phyloP scores from a whole-genome alignment of 1,140 invertebrate genomes.

The Dryas iulia region DNA sequence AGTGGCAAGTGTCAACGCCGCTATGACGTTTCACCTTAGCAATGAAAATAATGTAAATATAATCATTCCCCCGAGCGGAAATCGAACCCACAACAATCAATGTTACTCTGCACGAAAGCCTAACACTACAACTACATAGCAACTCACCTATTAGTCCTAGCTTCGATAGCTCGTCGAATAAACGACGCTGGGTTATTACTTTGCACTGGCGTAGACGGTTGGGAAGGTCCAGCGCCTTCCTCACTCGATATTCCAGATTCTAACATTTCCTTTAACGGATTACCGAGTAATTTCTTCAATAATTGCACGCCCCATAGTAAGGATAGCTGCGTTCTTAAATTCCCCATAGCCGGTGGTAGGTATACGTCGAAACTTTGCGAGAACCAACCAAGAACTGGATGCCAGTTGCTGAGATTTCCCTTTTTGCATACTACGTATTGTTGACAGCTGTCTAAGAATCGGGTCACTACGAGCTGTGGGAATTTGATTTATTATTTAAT shows the following conservation, averaged over 20 bases:
- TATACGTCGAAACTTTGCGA: slow-evolving; percentile 90
- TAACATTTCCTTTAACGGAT: slow-evolving; percentile 67
- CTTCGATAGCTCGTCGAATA: slow-evolving; percentile 76
- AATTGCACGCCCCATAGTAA: slow-evolving; percentile 89
- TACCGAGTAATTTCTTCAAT: slow-evolving; percentile 66
- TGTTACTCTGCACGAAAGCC: no score
- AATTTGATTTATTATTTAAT: background rate
- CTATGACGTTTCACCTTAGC: no score
- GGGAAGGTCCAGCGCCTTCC: slow-evolving; percentile 68
- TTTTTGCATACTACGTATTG: slow-evolving; percentile 92
- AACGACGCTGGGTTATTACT: slow-evolving; percentile 68
- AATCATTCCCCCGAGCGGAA: no score
- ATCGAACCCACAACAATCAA: no score
- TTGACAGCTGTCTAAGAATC: slow-evolving; percentile 91
- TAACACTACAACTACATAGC: background rate
- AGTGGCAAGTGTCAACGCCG: no score
- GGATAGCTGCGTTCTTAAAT: slow-evolving; percentile 91
- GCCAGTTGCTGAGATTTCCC: slow-evolving; percentile 96
- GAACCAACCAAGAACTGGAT: slow-evolving; percentile 98
- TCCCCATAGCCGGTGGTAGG: slow-evolving; percentile 90
- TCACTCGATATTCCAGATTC: slow-evolving; percentile 59
- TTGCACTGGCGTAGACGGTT: slow-evolving; percentile 69
- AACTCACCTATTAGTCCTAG: slow-evolving; percentile 74
- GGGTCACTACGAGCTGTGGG: slow-evolving; percentile 87
- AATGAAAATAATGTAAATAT: no score